Base-by-base conservation (phyloP, 2,113 vertebrate species). In the Larimichthys polyactis region DNA sequence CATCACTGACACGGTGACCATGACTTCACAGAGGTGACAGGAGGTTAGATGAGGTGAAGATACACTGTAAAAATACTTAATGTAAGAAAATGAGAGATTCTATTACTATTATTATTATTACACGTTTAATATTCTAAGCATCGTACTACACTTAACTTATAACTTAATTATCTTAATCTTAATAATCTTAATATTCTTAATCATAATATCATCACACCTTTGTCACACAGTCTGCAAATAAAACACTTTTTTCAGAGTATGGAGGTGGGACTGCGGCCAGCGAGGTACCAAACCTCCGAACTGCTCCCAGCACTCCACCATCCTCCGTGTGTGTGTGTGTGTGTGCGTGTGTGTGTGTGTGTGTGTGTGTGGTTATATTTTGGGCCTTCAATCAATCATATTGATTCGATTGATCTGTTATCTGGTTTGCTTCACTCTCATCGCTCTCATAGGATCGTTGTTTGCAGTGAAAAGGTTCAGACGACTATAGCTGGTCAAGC, bases 191-290 rank as follows among this genome's bases (percentile, higher is more conserved):
- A 32, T 43, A 54, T 1, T 36, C 6, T 36, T 36, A 36, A 36
- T 36, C 32, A 8, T 36, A 36, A 32, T 43, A 64, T 24, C 36
- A 70, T 78, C 36, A 68, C 22, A 78, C 36, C 68, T 51, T 36
- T 15, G 68, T 79, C 84, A 86, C 44, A 83, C 64, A 86, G 79
- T 73, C 75, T 82, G 78, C 60, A 86, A 76, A 83, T 58, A 43
- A 29, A 3, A 11, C 7, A 32, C 15, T 0, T 71, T 80, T 74
- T 57, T 48, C 32, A 8, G 4, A 36, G 32, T 1, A 36, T 36
- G 32, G 32, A 36, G 32, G 32, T 5, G 8, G 4, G 29, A 32
- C 29, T 29, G 29, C 27, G 27, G 2, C 27, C 27, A 27, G 27
- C 27, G 29, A 29, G 29, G 29, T 29, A 4, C 29, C 29, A 4